Base-by-base conservation (phyloP, 2,797 vertebrate genomes). In the Chiloscyllium punctatum region DNA sequence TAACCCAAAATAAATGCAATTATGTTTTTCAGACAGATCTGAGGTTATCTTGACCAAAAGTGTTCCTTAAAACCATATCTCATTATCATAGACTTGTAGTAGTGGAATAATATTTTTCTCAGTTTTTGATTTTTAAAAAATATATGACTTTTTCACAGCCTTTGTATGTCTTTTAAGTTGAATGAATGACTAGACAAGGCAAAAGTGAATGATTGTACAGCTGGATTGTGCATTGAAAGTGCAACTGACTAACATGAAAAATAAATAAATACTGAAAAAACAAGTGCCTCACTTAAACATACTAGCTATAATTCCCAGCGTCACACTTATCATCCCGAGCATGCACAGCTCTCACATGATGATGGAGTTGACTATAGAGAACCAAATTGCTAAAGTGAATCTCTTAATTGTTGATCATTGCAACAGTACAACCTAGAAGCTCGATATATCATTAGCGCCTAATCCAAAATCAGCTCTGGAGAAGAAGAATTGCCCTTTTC, bases 321-420 rank as follows among this genome's bases (percentile, higher is more conserved):
- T 62, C 57, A 90, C 53, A 66, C 87, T 90, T 90, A 62, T 90
- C 57, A n/a, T 90, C 30, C 87, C 62, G n/a, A 33, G 87, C 87
- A n/a, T 53, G 6, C 4, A 1, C 16, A 90, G 87, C 27, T 30
- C 87, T 66, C 87, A 90, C 87, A 62, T 6, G 27, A 90, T 90
- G 87, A 62, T 90, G 87, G 53, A 90, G 53, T 15, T 90, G 53
- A 62, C 53, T 90, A 53, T 23, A 23, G 23, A 82, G 21, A 84
- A 25, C 6, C 21, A 9, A 42, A 48, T 84, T 25, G 25, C 82
- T 84, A 42, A 84, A 84, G 21, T 48, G 30, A 30, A 57, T 53
- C 51, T 25, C 86, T 51, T 30, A 51, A 51, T 27, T 57, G 51
- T 57, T 51, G 11, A 90, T 5, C 30, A 62, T 57, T 90, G 87